A percentile compares a stretch with the other conserved stretches of the same genome.
Evolutionary conservation across 2,797 vertebrate species (phyloP).

Genomic region (Monodelphis domestica): DNA sequence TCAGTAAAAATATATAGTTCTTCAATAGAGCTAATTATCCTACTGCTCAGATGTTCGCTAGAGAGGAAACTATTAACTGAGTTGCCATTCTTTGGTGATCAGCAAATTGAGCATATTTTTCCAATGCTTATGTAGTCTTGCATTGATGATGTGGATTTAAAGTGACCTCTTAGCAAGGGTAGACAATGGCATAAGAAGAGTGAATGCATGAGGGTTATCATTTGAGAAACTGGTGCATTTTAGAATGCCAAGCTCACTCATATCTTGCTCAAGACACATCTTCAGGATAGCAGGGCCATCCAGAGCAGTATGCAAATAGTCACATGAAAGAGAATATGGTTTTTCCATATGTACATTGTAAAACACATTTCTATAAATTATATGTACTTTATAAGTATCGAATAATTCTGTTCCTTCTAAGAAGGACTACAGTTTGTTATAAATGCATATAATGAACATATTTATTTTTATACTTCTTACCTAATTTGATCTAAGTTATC

Average conservation of each 20-base stretch:
- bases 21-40: conserved; percentile 38
- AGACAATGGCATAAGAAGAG: neutral
- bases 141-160: neutral
- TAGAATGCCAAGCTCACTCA: conserved; percentile 65
- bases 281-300: conserved; percentile 88
- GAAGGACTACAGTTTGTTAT: conserved; percentile 95
- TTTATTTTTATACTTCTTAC: conserved; percentile 99
- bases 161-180: conserved; percentile 27
- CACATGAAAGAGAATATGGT: conserved; percentile 85
- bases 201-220: conserved; percentile 7
- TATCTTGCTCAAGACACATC: conserved; percentile 76
- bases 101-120: neutral
- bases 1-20: conserved; percentile 33
- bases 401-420: conserved; percentile 92
- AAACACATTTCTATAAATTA: conserved; percentile 85
- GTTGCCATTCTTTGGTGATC: conserved; percentile 47
- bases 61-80: neutral
- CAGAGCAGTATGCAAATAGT: conserved; percentile 81
- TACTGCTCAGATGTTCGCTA: neutral
- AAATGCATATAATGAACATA: conserved; percentile 96
- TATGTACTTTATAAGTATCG: conserved; percentile 97
- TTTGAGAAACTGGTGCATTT: conserved; percentile 19
- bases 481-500: conserved; percentile 96
- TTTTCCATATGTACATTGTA: conserved; percentile 86
- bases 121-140: conserved; percentile 31